Evolutionary conservation across 2,113 vertebrate genomes (phyloP), one percentile per base, ranked within the genome.

Genomic region (Dicentrarchus labrax): DNA sequence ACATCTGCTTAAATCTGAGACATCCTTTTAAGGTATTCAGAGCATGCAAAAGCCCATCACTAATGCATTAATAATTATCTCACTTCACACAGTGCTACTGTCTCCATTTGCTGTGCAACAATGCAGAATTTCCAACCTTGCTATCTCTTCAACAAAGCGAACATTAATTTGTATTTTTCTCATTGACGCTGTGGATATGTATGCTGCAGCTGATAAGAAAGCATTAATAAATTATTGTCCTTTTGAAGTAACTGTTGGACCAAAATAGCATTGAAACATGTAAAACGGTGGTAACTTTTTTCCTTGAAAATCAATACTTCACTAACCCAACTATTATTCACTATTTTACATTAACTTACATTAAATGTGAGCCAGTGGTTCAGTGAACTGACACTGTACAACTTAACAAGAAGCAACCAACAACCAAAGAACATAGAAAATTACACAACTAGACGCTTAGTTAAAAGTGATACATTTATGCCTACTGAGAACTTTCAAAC

Each of bases 31-130:
- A 78, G 50, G 65, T 66, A 84, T 80, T 77, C 61, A 50, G 60
- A 88, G 80, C 84, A 78, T 87, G 80, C 74, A 86, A 87, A 81
- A 72, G 8, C 50, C 66, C 41, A 60, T 83, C 30, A 12, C 12
- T 50, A 60, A 80, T 76, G 61, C 71, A 87, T 88, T 73, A 77
- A 80, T 84, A 85, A 86, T 89, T 78, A 72, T 73, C 59, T 72
- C 47, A 54, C 62, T 82, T 84, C 57, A 76, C 82, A 81, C 54
- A 56, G 51, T 38, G 43, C 53, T 54, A 54, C 62, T 80, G 60
- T 72, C 51, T 80, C 69, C 59, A 72, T 86, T 80, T 61, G 38
- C 62, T 51, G 36, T 38, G 60, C 73, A 76, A 57, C 30, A 74
- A 56, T 65, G 70, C 67, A 13, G 24, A 60, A 64, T 76, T 62